Evolutionary conservation across 1,140 invertebrate genomes (phyloP).

Genomic region (Drosophila carrolli): DNA sequence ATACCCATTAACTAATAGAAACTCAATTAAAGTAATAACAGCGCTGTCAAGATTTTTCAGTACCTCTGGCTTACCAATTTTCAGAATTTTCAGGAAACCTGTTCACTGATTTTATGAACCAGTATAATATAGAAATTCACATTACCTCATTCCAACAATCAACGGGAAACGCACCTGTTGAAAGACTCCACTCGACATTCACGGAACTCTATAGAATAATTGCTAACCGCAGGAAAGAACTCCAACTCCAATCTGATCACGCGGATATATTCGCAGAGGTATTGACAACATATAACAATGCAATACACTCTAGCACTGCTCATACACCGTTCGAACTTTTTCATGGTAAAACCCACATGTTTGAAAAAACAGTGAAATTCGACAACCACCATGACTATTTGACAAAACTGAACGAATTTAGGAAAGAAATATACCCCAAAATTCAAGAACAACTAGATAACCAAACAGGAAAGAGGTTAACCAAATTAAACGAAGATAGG

Average conservation of each 20-base stretch:
- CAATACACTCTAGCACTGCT: neutral
- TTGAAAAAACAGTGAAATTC: constrained; percentile 1
- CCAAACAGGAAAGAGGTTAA: too few relatives aligned
- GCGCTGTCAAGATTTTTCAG: neutral
- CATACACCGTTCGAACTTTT: constrained; percentile 7
- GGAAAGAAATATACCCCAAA: too few relatives aligned
- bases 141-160: constrained; percentile 6
- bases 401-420: constrained; percentile 1
- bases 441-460: too few relatives aligned
- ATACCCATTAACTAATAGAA: neutral
- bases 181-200: neutral
- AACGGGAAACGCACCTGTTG: neutral
- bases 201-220: constrained; percentile 2
- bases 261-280: neutral
- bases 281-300: constrained; percentile 3
- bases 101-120: neutral
- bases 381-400: too few relatives aligned
- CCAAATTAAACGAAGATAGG: too few relatives aligned
- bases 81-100: neutral
- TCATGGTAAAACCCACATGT: constrained; percentile 1
- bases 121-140: neutral
- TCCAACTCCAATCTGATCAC: neutral
- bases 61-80: constrained; percentile 4
- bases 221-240: neutral
- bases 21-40: neutral